Base-by-base conservation (phyloP, 2,888 invertebrate species). In the Melanophora roralis region DNA sequence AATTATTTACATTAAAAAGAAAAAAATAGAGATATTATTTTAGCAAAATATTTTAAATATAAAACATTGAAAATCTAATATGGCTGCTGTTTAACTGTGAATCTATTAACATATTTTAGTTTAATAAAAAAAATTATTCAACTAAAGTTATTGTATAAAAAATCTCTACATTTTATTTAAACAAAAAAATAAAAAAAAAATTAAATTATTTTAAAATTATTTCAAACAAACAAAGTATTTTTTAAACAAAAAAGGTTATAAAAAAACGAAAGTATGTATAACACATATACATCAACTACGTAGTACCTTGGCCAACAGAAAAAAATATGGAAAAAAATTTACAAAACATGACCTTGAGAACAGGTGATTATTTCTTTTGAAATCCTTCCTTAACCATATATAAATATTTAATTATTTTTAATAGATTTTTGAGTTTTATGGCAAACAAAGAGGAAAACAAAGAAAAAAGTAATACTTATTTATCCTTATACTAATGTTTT, bases 331-430 rank as follows among this genome's bases (percentile, higher is more conserved):
- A 47, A 43, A 47, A n/a, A 60, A 60, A 23, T 27, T 27, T 51
- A 45, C 57, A 23, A 57, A 57, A 49, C 45, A 59, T 64, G 68
- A 80, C 80, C 80, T 80, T 80, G 72, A 72, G 23, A 16, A 64
- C 80, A 80, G 80, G 80, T 80, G 76, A 76, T 72, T 75, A 57
- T 21, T 67, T 51, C 36, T 51, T 49, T 49, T 19, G 4, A 38
- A 19, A n/a, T 21, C 11, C 49, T n/a, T n/a, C 23, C 57, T 6
- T 68, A 38, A 11, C 21, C 7, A 51, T 14, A 51, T 51, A 47
- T 11, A 47, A 4, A 47, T 7, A 21, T 1, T 16, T 16, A 43
- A 1, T 14, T 38, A 27, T 36, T 21, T 60, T 60, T 16, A 62
- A 47, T 12, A 34, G 12, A 34, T 64, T 49, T 36, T 27, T 43